phyloP scores from a whole-genome alignment of 2,113 vertebrate genomes.

The Cranoglanis bouderius region DNA sequence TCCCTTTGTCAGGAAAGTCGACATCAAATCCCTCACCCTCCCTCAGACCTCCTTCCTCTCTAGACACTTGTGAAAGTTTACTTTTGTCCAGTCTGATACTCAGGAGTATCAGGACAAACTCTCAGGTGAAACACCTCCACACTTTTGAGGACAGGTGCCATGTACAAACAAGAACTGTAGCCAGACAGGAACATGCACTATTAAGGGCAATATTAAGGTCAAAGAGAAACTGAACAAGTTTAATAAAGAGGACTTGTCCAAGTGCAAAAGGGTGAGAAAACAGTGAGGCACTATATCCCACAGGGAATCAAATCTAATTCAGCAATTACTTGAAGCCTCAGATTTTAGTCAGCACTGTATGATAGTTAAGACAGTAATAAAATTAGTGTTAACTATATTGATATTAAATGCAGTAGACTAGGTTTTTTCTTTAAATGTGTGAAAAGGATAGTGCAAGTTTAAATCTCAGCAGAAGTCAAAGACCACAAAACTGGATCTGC shows the following conservation, averaged over 20 bases:
- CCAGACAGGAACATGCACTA: slow-evolving; percentile 71
- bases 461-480: not conserved
- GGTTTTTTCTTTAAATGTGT: not conserved
- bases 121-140: slow-evolving; percentile 65
- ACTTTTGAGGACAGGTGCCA: slow-evolving; percentile 53
- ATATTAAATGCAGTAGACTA: not conserved
- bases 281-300: slow-evolving; percentile 45
- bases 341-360: not conserved
- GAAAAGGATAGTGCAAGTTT: not conserved
- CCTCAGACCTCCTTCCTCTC: slow-evolving; percentile 44
- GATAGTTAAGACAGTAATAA: not conserved
- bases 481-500: not conserved
- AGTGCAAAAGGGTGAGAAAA: slow-evolving; percentile 77
- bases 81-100: slow-evolving; percentile 56
- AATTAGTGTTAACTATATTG: not conserved
- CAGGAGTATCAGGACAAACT: slow-evolving; percentile 26
- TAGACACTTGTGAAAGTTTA: slow-evolving; percentile 60
- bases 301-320: no score
- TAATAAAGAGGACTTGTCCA: slow-evolving; percentile 72
- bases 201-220: slow-evolving; percentile 66
- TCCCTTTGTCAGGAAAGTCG: slow-evolving; percentile 74
- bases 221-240: slow-evolving; percentile 64
- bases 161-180: slow-evolving; percentile 77
- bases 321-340: not conserved
- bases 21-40: slow-evolving; percentile 70